Evolutionary conservation across 2,113 vertebrate species (phyloP).

Genomic region (Ranitomeya variabilis): DNA sequence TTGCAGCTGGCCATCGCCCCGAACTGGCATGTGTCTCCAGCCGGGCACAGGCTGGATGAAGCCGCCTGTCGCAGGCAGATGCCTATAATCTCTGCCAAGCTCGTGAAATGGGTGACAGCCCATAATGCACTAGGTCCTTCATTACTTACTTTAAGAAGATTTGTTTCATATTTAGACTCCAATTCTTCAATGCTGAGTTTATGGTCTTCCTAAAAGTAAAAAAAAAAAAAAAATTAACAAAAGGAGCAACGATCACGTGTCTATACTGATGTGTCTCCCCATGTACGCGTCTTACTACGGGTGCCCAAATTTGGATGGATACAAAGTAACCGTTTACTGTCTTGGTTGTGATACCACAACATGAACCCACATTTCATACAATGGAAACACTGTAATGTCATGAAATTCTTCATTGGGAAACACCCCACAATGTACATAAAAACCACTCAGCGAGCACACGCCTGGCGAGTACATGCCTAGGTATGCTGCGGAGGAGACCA

Average conservation of each 20-base stretch:
- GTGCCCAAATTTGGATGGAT: neutral
- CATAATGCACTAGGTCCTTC: neutral
- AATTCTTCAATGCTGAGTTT: conserved; percentile 70
- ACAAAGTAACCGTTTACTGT: neutral
- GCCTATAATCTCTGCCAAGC: neutral
- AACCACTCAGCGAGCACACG: neutral
- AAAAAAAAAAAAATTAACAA: conserved; percentile 7
- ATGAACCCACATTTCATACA: neutral
- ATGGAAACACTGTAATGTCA: neutral
- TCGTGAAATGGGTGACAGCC: neutral
- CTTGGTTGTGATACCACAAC: no score
- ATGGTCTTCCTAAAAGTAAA: conserved; percentile 74
- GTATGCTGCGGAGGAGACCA: neutral
- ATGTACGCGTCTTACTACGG: neutral
- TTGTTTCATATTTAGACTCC: conserved; percentile 74
- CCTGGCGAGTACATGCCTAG: neutral
- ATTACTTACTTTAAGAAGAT: conserved; percentile 70
- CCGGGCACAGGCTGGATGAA: neutral
- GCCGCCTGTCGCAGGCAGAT: neutral
- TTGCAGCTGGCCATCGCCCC: neutral
- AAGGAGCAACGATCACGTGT: neutral
- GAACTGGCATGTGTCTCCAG: neutral
- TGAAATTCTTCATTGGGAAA: neutral
- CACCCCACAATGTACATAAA: conserved; percentile 20
- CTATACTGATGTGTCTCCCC: neutral